Percentiles rank a stretch among this genome's conserved stretches.
phyloP scores from a whole-genome alignment of 1,140 invertebrate species.

The Cryptotermes secundus region DNA sequence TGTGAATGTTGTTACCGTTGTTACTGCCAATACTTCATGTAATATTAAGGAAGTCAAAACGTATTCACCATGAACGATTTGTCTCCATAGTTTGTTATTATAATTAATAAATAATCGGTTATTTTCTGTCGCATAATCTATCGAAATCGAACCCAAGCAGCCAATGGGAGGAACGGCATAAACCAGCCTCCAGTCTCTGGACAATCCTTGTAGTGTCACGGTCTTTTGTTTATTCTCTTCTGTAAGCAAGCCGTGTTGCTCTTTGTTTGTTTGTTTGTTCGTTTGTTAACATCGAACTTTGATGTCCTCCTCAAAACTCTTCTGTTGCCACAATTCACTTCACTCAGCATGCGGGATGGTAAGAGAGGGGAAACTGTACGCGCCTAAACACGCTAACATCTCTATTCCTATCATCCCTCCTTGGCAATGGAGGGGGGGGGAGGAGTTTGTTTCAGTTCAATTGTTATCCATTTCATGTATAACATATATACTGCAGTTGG shows the following conservation, averaged over 20 bases:
- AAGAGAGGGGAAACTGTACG: not conserved
- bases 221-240: not conserved
- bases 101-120: too few species aligned
- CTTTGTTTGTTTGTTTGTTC: too few species aligned
- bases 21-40: too few species aligned
- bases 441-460: not conserved
- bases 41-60: too few species aligned
- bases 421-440: not conserved
- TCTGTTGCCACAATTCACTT: not conserved
- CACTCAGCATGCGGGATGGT: not conserved
- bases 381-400: not conserved
- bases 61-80: too few species aligned
- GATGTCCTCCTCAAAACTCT: not conserved
- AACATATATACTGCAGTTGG: not conserved
- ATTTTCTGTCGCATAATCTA: too few species aligned
- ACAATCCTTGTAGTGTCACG: not conserved
- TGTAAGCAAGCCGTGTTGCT: not conserved
- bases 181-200: too few species aligned
- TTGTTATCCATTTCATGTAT: constrained; percentile 13
- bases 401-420: not conserved
- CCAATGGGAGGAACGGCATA: too few species aligned
- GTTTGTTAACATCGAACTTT: not conserved
- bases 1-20: too few species aligned
- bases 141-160: too few species aligned
- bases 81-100: too few species aligned